These are phyloP conservation scores for Jacana jacana DNA, from an alignment of 2,113 vertebrate genomes.

Conservation along the genomic window DNA sequence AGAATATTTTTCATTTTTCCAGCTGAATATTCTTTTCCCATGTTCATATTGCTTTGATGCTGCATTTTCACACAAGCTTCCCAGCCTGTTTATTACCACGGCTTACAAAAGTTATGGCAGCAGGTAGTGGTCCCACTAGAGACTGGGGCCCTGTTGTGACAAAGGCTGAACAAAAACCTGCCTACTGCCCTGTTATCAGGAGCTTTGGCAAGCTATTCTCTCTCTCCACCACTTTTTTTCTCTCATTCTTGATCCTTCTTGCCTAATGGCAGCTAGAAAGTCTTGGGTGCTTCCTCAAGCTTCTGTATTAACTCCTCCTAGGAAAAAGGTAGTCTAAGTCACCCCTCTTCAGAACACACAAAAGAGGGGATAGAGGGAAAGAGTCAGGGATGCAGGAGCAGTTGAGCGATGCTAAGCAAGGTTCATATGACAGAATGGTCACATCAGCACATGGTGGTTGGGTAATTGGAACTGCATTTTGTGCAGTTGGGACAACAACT, in stretches of 20 bases:
- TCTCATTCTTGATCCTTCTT: background rate
- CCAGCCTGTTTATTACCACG: background rate
- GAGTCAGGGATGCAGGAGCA: background rate
- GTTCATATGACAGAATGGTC: background rate
- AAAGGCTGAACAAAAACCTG: background rate
- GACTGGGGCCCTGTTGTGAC: background rate
- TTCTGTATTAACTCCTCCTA: background rate
- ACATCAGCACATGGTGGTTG: rapidly evolving
- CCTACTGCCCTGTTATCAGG: background rate
- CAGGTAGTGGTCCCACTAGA: background rate
- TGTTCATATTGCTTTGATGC: background rate
- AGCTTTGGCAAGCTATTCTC: background rate
- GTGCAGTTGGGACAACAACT: background rate
- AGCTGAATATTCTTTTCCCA: background rate
- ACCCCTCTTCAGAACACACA: background rate
- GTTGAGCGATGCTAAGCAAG: background rate
- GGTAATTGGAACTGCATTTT: background rate
- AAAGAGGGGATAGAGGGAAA: background rate
- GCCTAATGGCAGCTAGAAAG: background rate
- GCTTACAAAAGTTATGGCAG: background rate
- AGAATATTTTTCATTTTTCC: background rate
- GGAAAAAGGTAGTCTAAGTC: background rate
- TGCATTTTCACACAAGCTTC: background rate
- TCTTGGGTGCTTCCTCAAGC: background rate
- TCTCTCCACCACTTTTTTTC: background rate